Conservation (phyloP, 92 coral and sea anemone genomes). For the Porites divaricata region DNA sequence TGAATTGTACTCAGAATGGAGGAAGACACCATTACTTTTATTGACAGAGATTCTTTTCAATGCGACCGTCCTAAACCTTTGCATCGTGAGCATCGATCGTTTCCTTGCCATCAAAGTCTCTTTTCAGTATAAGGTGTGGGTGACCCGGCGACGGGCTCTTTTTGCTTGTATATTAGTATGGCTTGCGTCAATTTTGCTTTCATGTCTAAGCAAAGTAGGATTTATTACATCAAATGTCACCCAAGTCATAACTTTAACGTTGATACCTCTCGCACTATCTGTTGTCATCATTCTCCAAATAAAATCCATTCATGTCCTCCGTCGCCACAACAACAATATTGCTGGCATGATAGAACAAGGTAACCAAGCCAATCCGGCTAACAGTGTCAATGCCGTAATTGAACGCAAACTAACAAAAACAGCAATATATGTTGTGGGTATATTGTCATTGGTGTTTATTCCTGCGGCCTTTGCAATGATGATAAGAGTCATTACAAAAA, state of each 20-base stretch:
- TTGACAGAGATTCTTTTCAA: not conserved
- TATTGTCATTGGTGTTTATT: not conserved
- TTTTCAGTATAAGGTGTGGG: not conserved
- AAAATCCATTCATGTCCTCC: not conserved
- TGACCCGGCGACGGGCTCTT: not conserved
- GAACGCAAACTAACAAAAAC: conserved; percentile 15
- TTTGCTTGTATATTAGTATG: not conserved
- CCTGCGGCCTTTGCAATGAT: not conserved
- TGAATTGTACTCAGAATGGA: not conserved
- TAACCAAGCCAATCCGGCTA: not conserved
- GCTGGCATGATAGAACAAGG: not conserved
- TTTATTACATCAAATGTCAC: too few relatives aligned
- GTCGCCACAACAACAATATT: not conserved
- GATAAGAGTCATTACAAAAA: not conserved
- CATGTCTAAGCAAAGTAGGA: not conserved
- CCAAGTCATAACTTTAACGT: too few relatives aligned
- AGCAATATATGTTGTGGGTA: not conserved
- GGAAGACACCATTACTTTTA: not conserved
- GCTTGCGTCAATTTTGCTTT: not conserved
- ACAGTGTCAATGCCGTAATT: not conserved
- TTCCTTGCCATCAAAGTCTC: not conserved
- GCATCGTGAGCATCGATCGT: not conserved
- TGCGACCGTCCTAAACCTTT: not conserved
- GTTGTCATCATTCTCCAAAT: not conserved
- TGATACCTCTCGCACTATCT: not conserved